Base-by-base conservation (phyloP, 2,797 vertebrate species). In the Thaleichthys pacificus region DNA sequence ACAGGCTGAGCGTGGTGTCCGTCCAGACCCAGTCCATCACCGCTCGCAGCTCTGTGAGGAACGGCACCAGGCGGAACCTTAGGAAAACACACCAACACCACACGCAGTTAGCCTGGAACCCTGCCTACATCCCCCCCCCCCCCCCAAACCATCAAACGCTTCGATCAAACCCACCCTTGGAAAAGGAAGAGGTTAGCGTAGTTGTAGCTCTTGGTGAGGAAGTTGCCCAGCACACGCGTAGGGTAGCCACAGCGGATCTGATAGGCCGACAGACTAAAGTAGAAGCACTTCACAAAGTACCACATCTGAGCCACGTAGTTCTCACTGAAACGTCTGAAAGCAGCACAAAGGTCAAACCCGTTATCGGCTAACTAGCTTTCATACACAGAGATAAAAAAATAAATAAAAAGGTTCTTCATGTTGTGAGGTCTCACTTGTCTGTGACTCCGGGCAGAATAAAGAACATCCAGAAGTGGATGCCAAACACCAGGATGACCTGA, bases 21-120 rank as follows among this genome's bases (percentile, higher is more conserved):
- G 98, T 99, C 98, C 98, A 99, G 75, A 99, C 97, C 98, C 97
- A 99, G 92, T 99, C 98, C 98, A 99, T 99, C 82, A 99, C 97
- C 0, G 98, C 97, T 68, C 98, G 93, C 85, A 99, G 89, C 90
- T 99, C 98, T 0, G 96, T 99, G 89, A 99, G 89, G 86, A 99
- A 99, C 0, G 98, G 98, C 66, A 99, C 96, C 54, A 99, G 85
- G 21, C 97, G 97, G 88, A 99, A 99, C 84, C 98, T 99, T 86
- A 70, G 70, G 32, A 66, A 14, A 24, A 49, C 64, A 22, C 19
- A 22, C 32, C 12, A 15, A 15, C 58, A 30, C 22, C 38, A 42
- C 32, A 35, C 32, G 2, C 32, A 47, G 42, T 47, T 60, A 60
- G 58, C 22, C 22, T 28, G 24, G 21, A 70, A 0, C 30, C 26